Evolutionary conservation across 2,113 vertebrate species (phyloP).

Genomic region (Salvelinus sp.): DNA sequence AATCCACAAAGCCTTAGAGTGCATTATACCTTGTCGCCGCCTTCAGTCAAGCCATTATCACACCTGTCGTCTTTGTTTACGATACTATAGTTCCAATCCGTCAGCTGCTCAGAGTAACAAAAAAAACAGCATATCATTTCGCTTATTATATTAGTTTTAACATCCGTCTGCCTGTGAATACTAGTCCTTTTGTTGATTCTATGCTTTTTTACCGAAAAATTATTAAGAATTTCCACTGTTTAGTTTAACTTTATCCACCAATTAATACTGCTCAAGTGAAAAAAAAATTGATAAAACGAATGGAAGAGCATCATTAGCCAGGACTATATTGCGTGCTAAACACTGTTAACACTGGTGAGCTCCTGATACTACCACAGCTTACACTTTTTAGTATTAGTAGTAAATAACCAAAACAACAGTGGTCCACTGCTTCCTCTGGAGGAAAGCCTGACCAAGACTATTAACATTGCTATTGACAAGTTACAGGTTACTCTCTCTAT

Average conservation of each 20-base stretch:
- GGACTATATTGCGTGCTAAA: too few relatives aligned
- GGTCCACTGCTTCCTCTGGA: too few relatives aligned
- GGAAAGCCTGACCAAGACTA: neutral
- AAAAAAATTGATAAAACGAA: too few relatives aligned
- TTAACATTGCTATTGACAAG: constrained; percentile 18
- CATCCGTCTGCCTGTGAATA: too few relatives aligned
- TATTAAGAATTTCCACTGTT: neutral
- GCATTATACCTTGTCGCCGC: constrained; percentile 24
- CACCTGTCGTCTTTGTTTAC: constrained; percentile 13
- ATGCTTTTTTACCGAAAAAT: too few relatives aligned
- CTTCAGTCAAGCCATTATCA: constrained; percentile 13
- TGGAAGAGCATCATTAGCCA: too few relatives aligned
- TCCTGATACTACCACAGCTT: too few relatives aligned
- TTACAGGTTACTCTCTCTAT: constrained; percentile 23
- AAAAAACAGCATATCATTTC: neutral
- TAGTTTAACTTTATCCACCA: neutral
- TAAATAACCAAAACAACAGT: too few relatives aligned
- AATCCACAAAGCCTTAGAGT: neutral
- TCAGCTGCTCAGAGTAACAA: neutral
- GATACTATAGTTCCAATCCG: neutral
- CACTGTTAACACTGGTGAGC: too few relatives aligned
- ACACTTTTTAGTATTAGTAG: too few relatives aligned
- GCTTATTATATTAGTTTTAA: neutral
- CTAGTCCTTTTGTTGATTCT: too few relatives aligned
- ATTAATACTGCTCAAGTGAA: too few relatives aligned